Percentiles rank a stretch among this genome's conserved stretches.
These are phyloP conservation scores for Hydractinia symbiolongicarpus DNA, from an alignment of 30 jellyfish, hydroid and myxozoan genomes.

Conservation along the genomic window DNA sequence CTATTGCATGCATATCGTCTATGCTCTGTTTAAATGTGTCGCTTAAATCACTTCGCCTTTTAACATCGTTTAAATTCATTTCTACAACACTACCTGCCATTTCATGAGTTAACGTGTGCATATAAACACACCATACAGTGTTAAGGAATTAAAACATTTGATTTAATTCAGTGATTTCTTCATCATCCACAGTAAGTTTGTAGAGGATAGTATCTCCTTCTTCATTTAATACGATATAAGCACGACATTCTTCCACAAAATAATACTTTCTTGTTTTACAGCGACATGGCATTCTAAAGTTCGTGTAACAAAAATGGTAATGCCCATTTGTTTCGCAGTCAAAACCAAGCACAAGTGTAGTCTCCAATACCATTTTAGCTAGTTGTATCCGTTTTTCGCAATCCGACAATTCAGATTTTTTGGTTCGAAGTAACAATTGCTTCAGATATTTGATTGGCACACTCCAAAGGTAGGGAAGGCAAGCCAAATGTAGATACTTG, in stretches of 20 bases:
- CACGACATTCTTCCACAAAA: not conserved
- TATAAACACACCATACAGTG: constrained; percentile 25
- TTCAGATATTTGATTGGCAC: constrained; percentile 2
- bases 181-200: not conserved
- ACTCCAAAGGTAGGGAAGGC: constrained; percentile 13
- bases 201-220: not conserved
- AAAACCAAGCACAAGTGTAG: not conserved
- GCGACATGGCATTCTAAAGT: constrained; percentile 4
- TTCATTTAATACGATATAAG: not conserved
- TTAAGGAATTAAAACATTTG: not conserved
- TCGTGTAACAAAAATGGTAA: not conserved
- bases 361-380: constrained; percentile 13
- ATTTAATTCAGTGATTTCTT: not conserved
- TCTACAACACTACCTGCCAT: constrained; percentile 18
- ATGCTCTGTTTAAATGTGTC: constrained; percentile 2
- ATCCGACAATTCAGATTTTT: not conserved
- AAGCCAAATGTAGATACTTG: constrained; percentile 18
- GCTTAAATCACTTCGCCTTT: not conserved
- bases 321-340: not conserved
- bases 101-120: not conserved
- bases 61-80: not conserved
- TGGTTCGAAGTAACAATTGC: not conserved
- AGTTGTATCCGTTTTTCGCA: constrained; percentile 1
- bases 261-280: not conserved
- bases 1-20: constrained; percentile 19